phyloP scores from a whole-genome alignment of 1,140 invertebrate species.

The Aradophagus sp. region DNA sequence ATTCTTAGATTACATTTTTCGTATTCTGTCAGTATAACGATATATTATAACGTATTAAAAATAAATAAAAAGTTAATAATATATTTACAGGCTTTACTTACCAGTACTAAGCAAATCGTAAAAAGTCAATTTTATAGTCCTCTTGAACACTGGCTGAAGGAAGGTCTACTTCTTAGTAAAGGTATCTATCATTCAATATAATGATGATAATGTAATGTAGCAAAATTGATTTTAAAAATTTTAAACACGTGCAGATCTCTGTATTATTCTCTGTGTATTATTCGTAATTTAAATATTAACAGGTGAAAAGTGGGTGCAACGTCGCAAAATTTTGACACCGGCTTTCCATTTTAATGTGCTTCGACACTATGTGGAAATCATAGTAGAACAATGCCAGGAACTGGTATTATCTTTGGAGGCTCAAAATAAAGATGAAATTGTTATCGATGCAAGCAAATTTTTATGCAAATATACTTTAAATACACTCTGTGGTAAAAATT shows the following conservation, averaged over 20 bases:
- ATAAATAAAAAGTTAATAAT: no score
- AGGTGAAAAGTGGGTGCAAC: conserved; percentile 10
- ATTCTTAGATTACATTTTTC: no score
- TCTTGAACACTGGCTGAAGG: not conserved
- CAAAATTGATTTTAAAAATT: not conserved
- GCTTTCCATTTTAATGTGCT: conserved; percentile 17
- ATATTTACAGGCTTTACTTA: conserved; percentile 8
- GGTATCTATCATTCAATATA: no score
- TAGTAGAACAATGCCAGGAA: conserved; percentile 6
- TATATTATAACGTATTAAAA: no score
- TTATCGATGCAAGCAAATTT: not conserved
- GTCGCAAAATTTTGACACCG: conserved; percentile 14
- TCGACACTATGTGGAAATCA: conserved; percentile 12
- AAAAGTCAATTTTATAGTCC: conserved; percentile 2
- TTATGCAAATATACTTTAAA: conserved; percentile 3
- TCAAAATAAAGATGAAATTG: not conserved
- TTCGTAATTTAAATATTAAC: not conserved
- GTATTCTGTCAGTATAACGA: no score
- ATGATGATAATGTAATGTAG: no score
- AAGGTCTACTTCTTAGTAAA: conserved; percentile 12
- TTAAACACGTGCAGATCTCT: no score
- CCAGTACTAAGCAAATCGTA: conserved; percentile 8
- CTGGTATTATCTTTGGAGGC: not conserved
- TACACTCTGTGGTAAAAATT: conserved; percentile 14
- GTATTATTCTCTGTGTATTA: no score